These are phyloP conservation scores for Lepus timidus DNA, from an alignment of 2,113 vertebrate genomes.

Conservation along the genomic window DNA sequence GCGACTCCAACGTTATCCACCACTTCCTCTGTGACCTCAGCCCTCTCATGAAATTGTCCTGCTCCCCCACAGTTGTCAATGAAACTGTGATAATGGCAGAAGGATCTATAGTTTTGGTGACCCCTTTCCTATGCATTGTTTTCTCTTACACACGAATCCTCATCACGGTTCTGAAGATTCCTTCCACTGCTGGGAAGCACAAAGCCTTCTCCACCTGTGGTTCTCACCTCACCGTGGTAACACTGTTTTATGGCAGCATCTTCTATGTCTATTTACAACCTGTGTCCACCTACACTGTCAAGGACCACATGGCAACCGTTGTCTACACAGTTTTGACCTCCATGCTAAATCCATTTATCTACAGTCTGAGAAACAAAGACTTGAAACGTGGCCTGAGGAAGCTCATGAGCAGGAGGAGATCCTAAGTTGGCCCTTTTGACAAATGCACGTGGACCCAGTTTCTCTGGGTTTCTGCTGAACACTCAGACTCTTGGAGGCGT, in stretches of 20 bases:
- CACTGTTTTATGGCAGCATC: constrained; percentile 77
- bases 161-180: constrained; percentile 64
- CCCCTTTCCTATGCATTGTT: constrained; percentile 71
- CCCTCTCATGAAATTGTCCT: constrained; percentile 77
- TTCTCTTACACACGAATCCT: constrained; percentile 76
- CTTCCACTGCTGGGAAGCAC: constrained; percentile 70
- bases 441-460: too few relatives aligned
- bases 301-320: constrained; percentile 64
- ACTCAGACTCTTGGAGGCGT: too few relatives aligned
- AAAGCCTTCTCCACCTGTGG: constrained; percentile 80
- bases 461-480: too few relatives aligned
- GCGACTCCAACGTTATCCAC: constrained; percentile 63
- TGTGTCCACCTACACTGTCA: constrained; percentile 63
- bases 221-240: constrained; percentile 70
- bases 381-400: constrained; percentile 69
- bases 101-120: constrained; percentile 60
- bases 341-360: constrained; percentile 79
- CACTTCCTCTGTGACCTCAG: constrained; percentile 79
- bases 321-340: constrained; percentile 67
- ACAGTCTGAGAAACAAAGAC: constrained; percentile 79
- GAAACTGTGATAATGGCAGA: constrained; percentile 69
- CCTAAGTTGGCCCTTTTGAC: too few relatives aligned
- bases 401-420: constrained; percentile 30
- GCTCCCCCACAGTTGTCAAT: constrained; percentile 70
- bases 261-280: constrained; percentile 81